Base-by-base conservation (phyloP, 1,140 invertebrate genomes). In the Macrosteles quadrilineatus region DNA sequence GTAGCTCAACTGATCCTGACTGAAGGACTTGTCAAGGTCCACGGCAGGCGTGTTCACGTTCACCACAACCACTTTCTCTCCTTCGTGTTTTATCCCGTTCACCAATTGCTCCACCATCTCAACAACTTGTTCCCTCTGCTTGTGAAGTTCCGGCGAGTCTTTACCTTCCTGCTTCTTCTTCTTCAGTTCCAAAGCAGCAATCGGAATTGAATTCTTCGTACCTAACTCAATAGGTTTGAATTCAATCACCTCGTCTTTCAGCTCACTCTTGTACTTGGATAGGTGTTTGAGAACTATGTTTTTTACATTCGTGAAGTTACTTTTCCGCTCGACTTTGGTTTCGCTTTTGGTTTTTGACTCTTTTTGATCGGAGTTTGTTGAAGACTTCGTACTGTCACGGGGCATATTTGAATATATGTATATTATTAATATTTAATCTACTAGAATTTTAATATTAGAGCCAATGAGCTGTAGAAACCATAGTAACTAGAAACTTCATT, bases 21-120 rank as follows among this genome's bases (percentile, higher is more conserved):
- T 29, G 23, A 59, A 30, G 6, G 12, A 6, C 27, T 59, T 59
- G 23, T 59, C 55, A 4, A 59, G 55, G 25, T 59, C 55, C 25
- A 59, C 55, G 21, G 55, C 55, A 25, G 47, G 55, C 2, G 55
- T 59, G 11, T 59, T 59, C 55, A 59, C 55, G 25, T 59, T 59
- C 2, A 59, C 55, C 6, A 59, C 23, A 2, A 59, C n/a, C 14
- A 59, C 12, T n/a, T 29, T 14, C 55, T 59, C 55, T 9, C 55
- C 55, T 9, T 59, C 11, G 25, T 1, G 25, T 12, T 59, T 12
- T 11, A 59, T 30, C 4, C 23, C 55, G 27, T 59, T 25, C 12
- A 29, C 55, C 12, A 59, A 12, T 9, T 30, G 14, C 23, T 59
- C 2, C 2, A 59, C 55, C 55, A 59, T 25, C 55, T 12, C 12